phyloP scores from a whole-genome alignment of 2,797 vertebrate genomes.

The Sebastes dallii region DNA sequence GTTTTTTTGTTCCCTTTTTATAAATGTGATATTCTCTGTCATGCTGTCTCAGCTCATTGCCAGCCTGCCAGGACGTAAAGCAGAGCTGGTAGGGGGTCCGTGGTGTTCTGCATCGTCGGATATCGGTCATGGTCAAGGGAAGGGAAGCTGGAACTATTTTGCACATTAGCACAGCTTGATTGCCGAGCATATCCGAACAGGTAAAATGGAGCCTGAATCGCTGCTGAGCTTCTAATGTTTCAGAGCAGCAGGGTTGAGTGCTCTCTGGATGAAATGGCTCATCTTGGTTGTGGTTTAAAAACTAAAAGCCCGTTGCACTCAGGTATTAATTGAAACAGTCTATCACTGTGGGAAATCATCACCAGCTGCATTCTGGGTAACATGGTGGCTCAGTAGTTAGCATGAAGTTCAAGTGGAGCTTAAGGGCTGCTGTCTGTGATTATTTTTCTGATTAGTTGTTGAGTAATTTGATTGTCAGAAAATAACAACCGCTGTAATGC shows the following conservation, averaged over 20 bases:
- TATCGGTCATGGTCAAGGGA: not conserved
- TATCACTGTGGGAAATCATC: not conserved
- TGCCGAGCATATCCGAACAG: constrained; percentile 6
- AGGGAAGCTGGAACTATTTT: not conserved
- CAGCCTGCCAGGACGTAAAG: not conserved
- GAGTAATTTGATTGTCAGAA: not conserved
- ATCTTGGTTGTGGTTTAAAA: constrained; percentile 5
- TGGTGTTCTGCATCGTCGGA: not conserved
- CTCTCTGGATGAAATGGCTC: constrained; percentile 1
- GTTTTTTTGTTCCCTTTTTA: not conserved
- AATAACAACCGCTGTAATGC: not conserved
- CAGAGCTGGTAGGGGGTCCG: not conserved
- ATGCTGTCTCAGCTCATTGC: constrained; percentile 26
- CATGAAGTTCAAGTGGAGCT: not conserved
- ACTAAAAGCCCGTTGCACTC: not conserved
- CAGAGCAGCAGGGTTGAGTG: not conserved
- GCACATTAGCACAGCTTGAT: constrained; percentile 9
- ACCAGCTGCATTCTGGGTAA: constrained; percentile 1
- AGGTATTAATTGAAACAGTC: not conserved
- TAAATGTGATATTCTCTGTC: not conserved
- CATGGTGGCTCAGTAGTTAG: not conserved
- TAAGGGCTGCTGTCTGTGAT: no score
- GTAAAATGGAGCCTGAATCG: constrained; percentile 16
- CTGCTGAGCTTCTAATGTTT: constrained; percentile 11
- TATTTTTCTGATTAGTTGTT: not conserved